phyloP scores from a whole-genome alignment of 2,888 invertebrate genomes.

The Hololepta plana region DNA sequence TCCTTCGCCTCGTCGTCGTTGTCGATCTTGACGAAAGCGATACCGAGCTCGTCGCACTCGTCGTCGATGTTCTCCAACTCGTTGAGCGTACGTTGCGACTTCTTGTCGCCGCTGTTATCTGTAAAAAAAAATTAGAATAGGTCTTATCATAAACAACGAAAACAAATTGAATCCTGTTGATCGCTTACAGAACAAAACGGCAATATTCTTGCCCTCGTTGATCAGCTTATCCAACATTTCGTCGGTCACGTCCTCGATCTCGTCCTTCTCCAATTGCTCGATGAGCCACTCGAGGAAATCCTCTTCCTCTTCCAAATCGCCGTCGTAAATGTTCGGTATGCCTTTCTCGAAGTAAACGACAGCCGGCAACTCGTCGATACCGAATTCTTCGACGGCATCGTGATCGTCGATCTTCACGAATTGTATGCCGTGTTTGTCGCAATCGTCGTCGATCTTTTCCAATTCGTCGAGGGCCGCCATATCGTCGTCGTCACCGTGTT shows the following conservation, averaged over 20 bases:
- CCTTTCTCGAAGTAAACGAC: conserved; percentile 89
- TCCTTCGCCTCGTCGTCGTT: conserved; percentile 79
- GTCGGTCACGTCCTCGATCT: conserved; percentile 88
- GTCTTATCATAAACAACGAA: background rate
- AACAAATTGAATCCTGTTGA: conserved; percentile 1
- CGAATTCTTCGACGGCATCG: conserved; percentile 69
- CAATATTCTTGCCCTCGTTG: conserved; percentile 74
- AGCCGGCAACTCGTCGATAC: conserved; percentile 63
- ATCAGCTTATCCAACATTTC: conserved; percentile 84
- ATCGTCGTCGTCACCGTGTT: conserved; percentile 77
- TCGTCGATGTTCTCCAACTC: conserved; percentile 89
- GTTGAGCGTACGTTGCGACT: conserved; percentile 66
- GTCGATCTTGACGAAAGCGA: conserved; percentile 84
- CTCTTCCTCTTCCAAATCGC: conserved; percentile 75
- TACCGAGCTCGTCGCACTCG: conserved; percentile 74
- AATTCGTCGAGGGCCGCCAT: conserved; percentile 70
- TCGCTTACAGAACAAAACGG: conserved; percentile 75
- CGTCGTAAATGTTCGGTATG: conserved; percentile 83
- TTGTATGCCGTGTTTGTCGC: conserved; percentile 80
- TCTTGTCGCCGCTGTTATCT: conserved; percentile 83
- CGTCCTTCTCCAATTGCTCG: conserved; percentile 75
- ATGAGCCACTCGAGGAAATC: conserved; percentile 78
- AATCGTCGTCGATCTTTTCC: conserved; percentile 87
- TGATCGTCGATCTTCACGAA: conserved; percentile 85
- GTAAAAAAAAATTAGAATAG: conserved; percentile 11